Evolutionary conservation across 2,888 invertebrate genomes (phyloP).

Genomic region (Sphaerophoria taeniata): DNA sequence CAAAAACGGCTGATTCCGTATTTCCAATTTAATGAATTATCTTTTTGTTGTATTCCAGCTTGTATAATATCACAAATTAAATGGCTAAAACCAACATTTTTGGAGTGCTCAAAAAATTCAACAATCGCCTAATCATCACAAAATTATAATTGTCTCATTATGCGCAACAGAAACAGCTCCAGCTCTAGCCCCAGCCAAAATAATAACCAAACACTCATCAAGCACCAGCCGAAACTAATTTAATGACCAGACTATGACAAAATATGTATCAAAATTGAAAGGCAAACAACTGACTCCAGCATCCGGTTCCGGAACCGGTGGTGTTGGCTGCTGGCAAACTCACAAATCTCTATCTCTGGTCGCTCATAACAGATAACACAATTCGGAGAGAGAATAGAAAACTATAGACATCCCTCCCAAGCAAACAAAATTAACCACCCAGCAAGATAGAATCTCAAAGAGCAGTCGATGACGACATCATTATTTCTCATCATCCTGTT

Average conservation of each 20-base stretch:
- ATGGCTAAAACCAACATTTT: no score
- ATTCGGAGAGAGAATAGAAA: background rate
- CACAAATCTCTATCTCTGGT: background rate
- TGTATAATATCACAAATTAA: no score
- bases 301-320: background rate
- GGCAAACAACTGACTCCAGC: constrained; percentile 18
- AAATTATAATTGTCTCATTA: background rate
- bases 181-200: no score
- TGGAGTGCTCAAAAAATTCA: no score
- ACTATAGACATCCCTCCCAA: constrained; percentile 8
- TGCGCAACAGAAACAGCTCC: background rate
- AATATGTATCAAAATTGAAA: constrained; percentile 8
- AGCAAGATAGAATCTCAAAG: constrained; percentile 62
- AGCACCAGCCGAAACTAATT: background rate
- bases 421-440: constrained; percentile 4
- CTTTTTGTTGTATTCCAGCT: no score
- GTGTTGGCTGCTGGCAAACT: background rate
- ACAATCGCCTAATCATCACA: background rate
- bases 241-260: constrained; percentile 23
- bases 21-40: no score
- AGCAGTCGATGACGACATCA: constrained; percentile 77
- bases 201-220: background rate
- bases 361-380: constrained; percentile 19
- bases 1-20: no score
- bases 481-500: constrained; percentile 74